Base-by-base conservation (phyloP, 1,140 invertebrate species). In the Thaumetopoea pityocampa region DNA sequence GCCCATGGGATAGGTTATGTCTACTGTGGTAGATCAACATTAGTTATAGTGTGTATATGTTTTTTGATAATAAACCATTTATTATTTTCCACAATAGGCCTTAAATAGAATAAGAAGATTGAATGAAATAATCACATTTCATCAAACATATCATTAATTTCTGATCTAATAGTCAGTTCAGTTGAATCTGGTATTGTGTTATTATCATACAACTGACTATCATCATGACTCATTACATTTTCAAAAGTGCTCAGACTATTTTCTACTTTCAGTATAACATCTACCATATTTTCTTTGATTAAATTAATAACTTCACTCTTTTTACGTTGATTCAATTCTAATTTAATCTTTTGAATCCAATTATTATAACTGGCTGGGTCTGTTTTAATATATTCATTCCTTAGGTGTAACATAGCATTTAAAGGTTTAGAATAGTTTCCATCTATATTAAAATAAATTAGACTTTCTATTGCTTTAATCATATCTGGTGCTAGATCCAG, bases 101-200 rank as follows among this genome's bases (percentile, higher is more conserved):
- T n/a, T n/a, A n/a, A 3, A 18, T 6, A 10, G 4, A 7, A 16
- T 26, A 5, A n/a, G n/a, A 14, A 22, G 5, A 19, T 2, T 4
- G 5, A 9, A 23, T 8, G 23, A 7, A 20, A 16, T 30, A 41
- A 41, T 41, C 64, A 79, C 59, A 81, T 71, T 27, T 80, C 70
- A 71, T 79, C 76, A 70, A 85, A 86, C 27, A 85, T 56, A 43
- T 78, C 58, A 56, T 84, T 66, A 10, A 85, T 56, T 51, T 79
- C 71, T 17, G 72, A 51, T 36, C 46, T 62, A 27, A 85, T 68
- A 17, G 54, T 70, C 3, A 73, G 30, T 32, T 80, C 63, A 23
- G 71, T 73, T 14, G 69, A 45, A 11, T 64, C 46, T 6, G 74
- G 74, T n/a, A 63, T 54, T 7, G 76, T 82, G 48, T 82, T 67